Base-by-base conservation (phyloP, 2,113 vertebrate genomes). In the Psittacula cyanocephala region DNA sequence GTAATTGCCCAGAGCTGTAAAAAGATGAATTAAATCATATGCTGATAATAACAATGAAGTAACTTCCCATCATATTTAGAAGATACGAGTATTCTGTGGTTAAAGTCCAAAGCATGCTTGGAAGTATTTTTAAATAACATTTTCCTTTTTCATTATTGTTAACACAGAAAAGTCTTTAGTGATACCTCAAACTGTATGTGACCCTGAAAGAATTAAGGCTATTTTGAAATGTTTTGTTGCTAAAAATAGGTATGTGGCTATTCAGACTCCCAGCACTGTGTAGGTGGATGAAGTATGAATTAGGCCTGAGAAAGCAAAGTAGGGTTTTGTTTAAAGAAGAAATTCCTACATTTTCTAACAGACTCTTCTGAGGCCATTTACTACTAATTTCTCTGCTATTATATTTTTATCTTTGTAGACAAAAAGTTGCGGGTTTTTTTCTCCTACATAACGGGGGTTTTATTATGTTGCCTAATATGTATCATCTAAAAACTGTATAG, bases 211-310 rank as follows among this genome's bases (percentile, higher is more conserved):
- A 91, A 84, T 81, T 86, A 79, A 89, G 71, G 82, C 82, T 96
- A 82, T 69, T 94, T 68, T 44, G 62, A 95, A 96, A 96, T 92
- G 70, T 86, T 90, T 68, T 75, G n/a, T 27, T 88, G 76, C 90
- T 96, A 95, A 94, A 97, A 97, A 91, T 96, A 94, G 75, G 25
- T 13, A 8, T 4, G 20, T 85, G 87, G 67, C 72, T 29, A 18
- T 60, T 59, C 76, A 39, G 63, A 22, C 89, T 96, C 93, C 72
- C 79, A 92, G 82, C 52, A 33, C 69, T 86, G 95, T 62, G 95
- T 88, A 79, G 95, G 95, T 94, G 95, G 95, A 91, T 81, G 65
- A 94, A 89, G 75, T 77, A 59, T n/a, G 81, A 89, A 91, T 94
- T 91, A 49, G 55, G 88, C 59, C 81, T 95, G 88, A 92, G 81